A percentile compares a stretch with the other conserved stretches of the same genome.
Conservation (phyloP, 2,888 invertebrate species). For the Cyclophora albipunctata region DNA sequence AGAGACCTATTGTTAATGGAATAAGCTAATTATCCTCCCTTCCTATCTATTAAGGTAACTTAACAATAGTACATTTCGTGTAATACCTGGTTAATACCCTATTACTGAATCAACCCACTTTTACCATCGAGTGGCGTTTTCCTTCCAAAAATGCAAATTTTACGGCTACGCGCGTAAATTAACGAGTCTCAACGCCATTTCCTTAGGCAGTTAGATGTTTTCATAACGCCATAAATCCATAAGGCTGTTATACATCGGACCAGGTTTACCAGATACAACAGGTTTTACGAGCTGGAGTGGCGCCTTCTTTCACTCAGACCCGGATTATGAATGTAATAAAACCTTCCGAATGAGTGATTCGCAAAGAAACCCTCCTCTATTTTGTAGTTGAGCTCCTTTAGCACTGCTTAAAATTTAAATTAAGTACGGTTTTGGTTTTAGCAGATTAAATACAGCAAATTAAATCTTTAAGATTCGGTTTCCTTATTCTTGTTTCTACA, state of each 20-base stretch:
- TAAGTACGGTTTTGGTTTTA: neutral
- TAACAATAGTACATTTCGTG: too few species aligned
- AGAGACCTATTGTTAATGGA: too few species aligned
- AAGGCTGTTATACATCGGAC: conserved; percentile 23
- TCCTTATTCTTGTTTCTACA: too few species aligned
- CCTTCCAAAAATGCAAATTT: conserved; percentile 4
- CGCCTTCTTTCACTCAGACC: conserved; percentile 20
- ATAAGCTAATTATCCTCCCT: too few species aligned
- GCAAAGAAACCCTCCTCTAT: neutral
- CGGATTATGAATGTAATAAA: conserved; percentile 36
- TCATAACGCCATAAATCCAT: conserved; percentile 32
- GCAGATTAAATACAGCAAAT: neutral
- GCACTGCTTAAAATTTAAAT: neutral
- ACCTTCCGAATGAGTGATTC: conserved; percentile 20
- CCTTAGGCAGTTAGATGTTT: conserved; percentile 26
- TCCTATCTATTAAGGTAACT: too few species aligned
- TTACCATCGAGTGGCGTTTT: too few species aligned
- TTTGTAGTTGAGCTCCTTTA: neutral
- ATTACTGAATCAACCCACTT: too few species aligned
- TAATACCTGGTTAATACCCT: too few species aligned
- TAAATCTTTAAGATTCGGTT: too few species aligned
- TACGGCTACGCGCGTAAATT: conserved; percentile 13
- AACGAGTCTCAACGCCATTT: conserved; percentile 16
- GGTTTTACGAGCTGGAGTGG: conserved; percentile 30
- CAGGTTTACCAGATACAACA: conserved; percentile 33